These are phyloP conservation scores for Thecocarcelia acutangulata DNA, from an alignment of 2,888 invertebrate genomes.

Conservation along the genomic window DNA sequence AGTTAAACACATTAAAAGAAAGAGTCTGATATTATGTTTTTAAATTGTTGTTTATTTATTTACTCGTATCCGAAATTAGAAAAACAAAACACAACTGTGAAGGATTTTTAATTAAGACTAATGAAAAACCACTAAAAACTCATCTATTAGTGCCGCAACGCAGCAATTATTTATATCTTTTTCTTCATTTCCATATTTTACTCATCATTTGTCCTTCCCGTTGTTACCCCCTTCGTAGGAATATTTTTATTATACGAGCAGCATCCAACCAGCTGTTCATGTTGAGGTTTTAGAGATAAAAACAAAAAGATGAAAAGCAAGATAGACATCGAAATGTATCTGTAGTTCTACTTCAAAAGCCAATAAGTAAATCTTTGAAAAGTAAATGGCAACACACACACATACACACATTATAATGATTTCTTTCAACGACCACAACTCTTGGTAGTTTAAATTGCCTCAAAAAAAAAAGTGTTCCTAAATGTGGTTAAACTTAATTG, in stretches of 20 bases:
- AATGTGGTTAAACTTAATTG: too few species aligned
- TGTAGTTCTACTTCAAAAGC: slow-evolving; percentile 35
- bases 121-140: slow-evolving; percentile 67
- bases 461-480: too few species aligned
- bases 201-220: slow-evolving; percentile 19
- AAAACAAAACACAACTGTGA: slow-evolving; percentile 1
- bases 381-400: neutral
- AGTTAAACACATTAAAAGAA: slow-evolving; percentile 10
- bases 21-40: neutral
- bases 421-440: neutral
- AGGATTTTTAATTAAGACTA: slow-evolving; percentile 55
- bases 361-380: slow-evolving; percentile 22
- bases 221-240: neutral
- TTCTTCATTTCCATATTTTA: neutral
- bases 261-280: slow-evolving; percentile 24
- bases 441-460: neutral
- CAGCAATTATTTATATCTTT: slow-evolving; percentile 38
- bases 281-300: slow-evolving; percentile 33
- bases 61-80: slow-evolving; percentile 1
- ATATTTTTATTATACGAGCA: slow-evolving; percentile 5
- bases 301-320: slow-evolving; percentile 5
- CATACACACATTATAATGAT: neutral
- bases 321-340: slow-evolving; percentile 1
- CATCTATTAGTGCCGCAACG: slow-evolving; percentile 58
- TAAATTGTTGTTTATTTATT: neutral